These are phyloP conservation scores for Andricus quercusramuli DNA, from an alignment of 2,888 invertebrate genomes.

Conservation along the genomic window DNA sequence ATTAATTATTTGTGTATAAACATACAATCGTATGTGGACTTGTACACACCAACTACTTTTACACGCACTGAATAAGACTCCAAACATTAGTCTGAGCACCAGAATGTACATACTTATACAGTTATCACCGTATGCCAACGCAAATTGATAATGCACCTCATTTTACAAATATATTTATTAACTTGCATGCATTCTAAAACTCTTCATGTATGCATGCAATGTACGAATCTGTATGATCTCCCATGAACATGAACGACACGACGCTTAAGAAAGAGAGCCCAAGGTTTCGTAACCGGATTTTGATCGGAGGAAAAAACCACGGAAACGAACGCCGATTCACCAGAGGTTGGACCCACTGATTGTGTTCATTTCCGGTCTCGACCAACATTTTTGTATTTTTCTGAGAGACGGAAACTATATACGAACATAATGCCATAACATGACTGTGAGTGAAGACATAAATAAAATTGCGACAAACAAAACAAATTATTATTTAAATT, in stretches of 20 bases:
- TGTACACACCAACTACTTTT: not conserved
- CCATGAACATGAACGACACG: slow-evolving; percentile 51
- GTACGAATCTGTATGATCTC: slow-evolving; percentile 48
- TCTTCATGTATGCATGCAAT: not conserved
- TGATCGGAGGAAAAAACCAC: slow-evolving; percentile 63
- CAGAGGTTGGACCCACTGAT: slow-evolving; percentile 53
- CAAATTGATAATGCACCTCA: no score
- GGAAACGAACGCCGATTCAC: slow-evolving; percentile 55
- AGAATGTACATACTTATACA: not conserved
- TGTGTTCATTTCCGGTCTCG: slow-evolving; percentile 53
- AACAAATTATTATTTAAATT: no score
- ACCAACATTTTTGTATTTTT: not conserved
- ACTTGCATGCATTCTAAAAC: no score
- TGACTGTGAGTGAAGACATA: not conserved
- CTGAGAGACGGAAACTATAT: not conserved
- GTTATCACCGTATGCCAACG: no score
- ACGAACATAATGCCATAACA: not conserved
- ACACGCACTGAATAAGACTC: not conserved
- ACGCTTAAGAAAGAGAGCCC: slow-evolving; percentile 53
- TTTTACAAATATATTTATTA: no score
- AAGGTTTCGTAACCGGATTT: slow-evolving; percentile 62
- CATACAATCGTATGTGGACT: not conserved
- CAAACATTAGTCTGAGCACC: not conserved
- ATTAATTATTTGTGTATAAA: not conserved
- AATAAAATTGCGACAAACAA: not conserved